These are phyloP conservation scores for Cryptocephalus primarius DNA, from an alignment of 2,888 invertebrate genomes.

Conservation along the genomic window DNA sequence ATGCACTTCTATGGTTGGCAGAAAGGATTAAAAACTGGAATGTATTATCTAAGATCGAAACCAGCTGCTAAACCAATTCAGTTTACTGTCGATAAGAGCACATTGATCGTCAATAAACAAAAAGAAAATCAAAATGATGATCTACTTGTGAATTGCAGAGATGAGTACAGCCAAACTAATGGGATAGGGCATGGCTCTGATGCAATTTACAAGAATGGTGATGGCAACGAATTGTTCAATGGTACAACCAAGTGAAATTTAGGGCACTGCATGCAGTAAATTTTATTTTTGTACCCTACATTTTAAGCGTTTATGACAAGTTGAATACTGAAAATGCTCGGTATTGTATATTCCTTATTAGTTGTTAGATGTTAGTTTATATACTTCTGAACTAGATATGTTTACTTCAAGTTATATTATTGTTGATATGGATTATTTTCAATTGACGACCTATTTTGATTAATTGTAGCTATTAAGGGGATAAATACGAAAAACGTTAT, in stretches of 20 bases:
- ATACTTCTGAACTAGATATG: too few relatives aligned
- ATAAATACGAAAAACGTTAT: too few relatives aligned
- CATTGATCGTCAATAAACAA: constrained; percentile 18
- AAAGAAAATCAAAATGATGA: neutral
- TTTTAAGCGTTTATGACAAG: neutral
- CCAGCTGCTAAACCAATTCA: constrained; percentile 95
- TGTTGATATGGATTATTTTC: neutral
- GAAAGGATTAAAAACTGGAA: constrained; percentile 93
- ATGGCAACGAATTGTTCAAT: neutral
- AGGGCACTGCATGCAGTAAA: neutral
- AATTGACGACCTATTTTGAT: neutral
- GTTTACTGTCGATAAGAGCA: constrained; percentile 90
- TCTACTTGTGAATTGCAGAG: neutral
- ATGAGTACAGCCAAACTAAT: neutral
- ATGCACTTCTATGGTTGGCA: constrained; percentile 99
- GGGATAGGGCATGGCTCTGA: neutral
- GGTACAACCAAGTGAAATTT: neutral
- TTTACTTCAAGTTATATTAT: too few relatives aligned
- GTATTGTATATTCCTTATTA: too few relatives aligned
- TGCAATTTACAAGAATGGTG: neutral
- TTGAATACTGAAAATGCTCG: too few relatives aligned
- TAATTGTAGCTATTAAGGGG: neutral
- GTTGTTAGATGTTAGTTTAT: too few relatives aligned
- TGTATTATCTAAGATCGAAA: constrained; percentile 95
- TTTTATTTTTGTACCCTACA: neutral